Base-by-base conservation (phyloP, 1,140 invertebrate species). In the Rhyacophila brunnea region DNA sequence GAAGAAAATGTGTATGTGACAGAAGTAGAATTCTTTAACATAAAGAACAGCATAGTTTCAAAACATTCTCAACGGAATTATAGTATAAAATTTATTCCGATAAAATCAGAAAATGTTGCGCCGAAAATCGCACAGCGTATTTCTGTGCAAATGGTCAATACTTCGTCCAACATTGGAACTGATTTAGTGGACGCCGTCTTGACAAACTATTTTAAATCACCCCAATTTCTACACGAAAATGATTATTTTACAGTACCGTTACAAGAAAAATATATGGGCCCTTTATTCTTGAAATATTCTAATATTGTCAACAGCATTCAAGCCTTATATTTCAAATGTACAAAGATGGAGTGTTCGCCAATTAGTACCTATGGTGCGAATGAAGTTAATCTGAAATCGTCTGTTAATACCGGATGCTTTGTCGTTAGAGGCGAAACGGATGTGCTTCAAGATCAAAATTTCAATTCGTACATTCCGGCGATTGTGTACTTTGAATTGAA, bases 361-460 rank as follows among this genome's bases (percentile, higher is more conserved):
- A n/a, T n/a, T n/a, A n/a, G n/a, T n/a, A n/a, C n/a, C n/a, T n/a
- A n/a, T n/a, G n/a, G n/a, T n/a, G n/a, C n/a, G n/a, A n/a, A n/a
- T n/a, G n/a, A n/a, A n/a, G n/a, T n/a, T n/a, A n/a, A n/a, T n/a
- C n/a, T n/a, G n/a, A n/a, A n/a, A n/a, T n/a, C 15, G 68, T 71
- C 50, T 38, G 70, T 42, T 58, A 44, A 71, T 44, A 64, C 68
- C 55, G 57, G 71, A 60, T 74, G 64, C 69, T 79, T 73, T 58
- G 70, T 78, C 53, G 70, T 77, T 0, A 75, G 72, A 69, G 72
- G 74, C 36, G 69, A 75, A 20, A 78, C 75, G 17, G 72, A 79
- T 34, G 60, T 79, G 53, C 70, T 68, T 57, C 69, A 77, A 64
- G 74, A 73, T 44, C 73, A 76, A 53, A 71, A 71, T 55, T 64